These are phyloP conservation scores for Ptychobarbus kaznakovi DNA, from an alignment of 2,797 vertebrate genomes.

Conservation along the genomic window DNA sequence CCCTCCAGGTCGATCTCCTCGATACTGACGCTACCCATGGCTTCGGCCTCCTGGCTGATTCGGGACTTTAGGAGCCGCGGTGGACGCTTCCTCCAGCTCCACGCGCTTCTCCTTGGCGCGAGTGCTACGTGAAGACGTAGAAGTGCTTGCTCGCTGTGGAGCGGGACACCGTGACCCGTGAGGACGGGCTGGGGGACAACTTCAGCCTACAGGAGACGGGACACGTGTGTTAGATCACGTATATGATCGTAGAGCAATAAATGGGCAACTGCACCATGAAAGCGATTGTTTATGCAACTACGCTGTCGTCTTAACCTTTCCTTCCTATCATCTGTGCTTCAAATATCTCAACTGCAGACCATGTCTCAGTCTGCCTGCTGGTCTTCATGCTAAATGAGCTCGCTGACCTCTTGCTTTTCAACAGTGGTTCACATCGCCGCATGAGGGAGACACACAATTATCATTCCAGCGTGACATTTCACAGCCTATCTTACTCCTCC, in stretches of 20 bases:
- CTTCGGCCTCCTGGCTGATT: slow-evolving; percentile 81
- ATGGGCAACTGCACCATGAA: slow-evolving; percentile 2
- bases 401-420: not conserved
- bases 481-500: not conserved
- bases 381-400: not conserved
- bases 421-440: not conserved
- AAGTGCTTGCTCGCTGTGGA: slow-evolving; percentile 81
- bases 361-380: not conserved
- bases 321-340: not conserved
- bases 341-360: not conserved
- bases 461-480: slow-evolving; percentile 16
- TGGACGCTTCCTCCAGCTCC: slow-evolving; percentile 72
- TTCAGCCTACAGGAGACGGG: slow-evolving; percentile 82
- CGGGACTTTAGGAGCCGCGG: slow-evolving; percentile 68
- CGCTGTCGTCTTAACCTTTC: not conserved
- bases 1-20: slow-evolving; percentile 85
- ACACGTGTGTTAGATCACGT: not conserved
- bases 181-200: slow-evolving; percentile 86
- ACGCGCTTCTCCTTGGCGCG: slow-evolving; percentile 87
- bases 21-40: slow-evolving; percentile 78
- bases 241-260: not conserved
- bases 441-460: not conserved
- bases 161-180: slow-evolving; percentile 87
- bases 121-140: slow-evolving; percentile 74
- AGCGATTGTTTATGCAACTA: not conserved